Conservation (phyloP, 2,113 vertebrate genomes). For the Gymnorhina tibicen region DNA sequence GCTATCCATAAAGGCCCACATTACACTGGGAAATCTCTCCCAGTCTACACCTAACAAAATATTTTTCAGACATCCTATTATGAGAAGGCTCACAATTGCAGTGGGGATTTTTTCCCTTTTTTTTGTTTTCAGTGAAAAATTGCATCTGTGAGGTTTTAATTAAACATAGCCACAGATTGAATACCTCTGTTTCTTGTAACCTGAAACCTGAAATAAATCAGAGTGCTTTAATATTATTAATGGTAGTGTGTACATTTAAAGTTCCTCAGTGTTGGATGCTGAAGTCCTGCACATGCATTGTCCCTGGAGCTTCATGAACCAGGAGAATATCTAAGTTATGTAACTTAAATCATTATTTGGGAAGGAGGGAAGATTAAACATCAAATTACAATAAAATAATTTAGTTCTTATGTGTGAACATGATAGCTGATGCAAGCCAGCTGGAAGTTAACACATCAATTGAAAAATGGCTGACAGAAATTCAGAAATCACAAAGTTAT, state of each 20-base stretch:
- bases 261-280: neutral
- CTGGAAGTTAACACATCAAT: neutral
- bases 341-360: neutral
- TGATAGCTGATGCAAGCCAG: neutral
- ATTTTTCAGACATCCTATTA: neutral
- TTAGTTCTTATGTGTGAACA: rapidly evolving
- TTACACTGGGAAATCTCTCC: neutral
- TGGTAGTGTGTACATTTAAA: neutral
- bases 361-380: neutral
- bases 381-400: neutral
- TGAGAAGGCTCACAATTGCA: neutral
- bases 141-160: neutral
- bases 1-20: neutral
- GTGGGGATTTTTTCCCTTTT: rapidly evolving
- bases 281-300: neutral
- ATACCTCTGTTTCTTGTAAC: neutral
- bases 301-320: neutral
- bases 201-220: neutral
- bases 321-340: neutral
- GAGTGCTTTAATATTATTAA: neutral
- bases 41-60: neutral
- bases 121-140: neutral
- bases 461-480: neutral
- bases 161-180: neutral
- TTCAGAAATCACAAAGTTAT: neutral